These are phyloP conservation scores for Gandaritis pyraliata DNA, from an alignment of 2,888 invertebrate genomes.

Conservation along the genomic window DNA sequence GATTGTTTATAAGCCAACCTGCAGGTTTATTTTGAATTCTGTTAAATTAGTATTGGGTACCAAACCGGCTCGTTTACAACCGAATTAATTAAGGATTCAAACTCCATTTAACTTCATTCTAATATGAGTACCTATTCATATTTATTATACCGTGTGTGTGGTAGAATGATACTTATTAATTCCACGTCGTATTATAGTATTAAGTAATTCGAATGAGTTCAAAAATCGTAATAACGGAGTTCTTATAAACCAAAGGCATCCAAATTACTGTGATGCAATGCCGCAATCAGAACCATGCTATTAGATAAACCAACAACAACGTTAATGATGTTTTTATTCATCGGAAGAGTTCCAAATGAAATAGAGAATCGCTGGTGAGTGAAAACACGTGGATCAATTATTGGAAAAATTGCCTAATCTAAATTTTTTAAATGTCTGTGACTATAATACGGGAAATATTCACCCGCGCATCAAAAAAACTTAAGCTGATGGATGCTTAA, in stretches of 20 bases:
- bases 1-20: too few species aligned
- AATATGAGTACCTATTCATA: too few species aligned
- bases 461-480: too few species aligned
- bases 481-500: too few species aligned
- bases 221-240: constrained; percentile 34
- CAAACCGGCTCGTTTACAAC: too few species aligned
- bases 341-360: background rate
- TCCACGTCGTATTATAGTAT: constrained; percentile 23
- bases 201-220: constrained; percentile 34
- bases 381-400: background rate
- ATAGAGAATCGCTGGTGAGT: background rate
- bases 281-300: constrained; percentile 36
- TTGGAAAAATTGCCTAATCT: background rate
- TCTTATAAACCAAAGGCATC: constrained; percentile 32
- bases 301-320: constrained; percentile 40
- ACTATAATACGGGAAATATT: too few species aligned
- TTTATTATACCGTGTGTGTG: constrained; percentile 12
- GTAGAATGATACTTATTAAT: constrained; percentile 10
- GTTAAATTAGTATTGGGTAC: too few species aligned
- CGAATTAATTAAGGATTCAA: too few species aligned
- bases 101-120: too few species aligned
- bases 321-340: constrained; percentile 37
- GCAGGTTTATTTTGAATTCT: too few species aligned
- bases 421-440: too few species aligned
- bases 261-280: constrained; percentile 40